Evolutionary conservation across 2,888 invertebrate species (phyloP).

Genomic region (Tetanocera ferruginea): DNA sequence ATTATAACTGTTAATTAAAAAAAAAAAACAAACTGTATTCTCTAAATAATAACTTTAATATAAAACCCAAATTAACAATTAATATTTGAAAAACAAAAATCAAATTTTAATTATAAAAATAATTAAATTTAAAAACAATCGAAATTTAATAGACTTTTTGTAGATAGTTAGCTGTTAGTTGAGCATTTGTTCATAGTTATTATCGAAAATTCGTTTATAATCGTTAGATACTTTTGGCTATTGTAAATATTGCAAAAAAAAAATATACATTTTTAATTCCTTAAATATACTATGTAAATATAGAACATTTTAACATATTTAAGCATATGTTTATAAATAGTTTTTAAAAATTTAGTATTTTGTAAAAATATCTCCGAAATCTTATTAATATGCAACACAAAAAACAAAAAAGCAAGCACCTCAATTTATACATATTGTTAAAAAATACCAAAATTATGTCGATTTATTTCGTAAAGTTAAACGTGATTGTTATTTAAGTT

Average conservation of each 20-base stretch:
- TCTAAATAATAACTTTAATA: slow-evolving; percentile 1
- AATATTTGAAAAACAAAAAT: background rate
- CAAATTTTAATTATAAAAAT: background rate
- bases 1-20: slow-evolving; percentile 26
- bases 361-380: too few relatives aligned
- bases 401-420: too few relatives aligned
- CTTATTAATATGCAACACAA: too few relatives aligned
- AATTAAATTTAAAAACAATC: slow-evolving; percentile 3
- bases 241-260: slow-evolving; percentile 12
- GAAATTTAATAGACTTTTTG: slow-evolving; percentile 38
- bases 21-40: background rate
- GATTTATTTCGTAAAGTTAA: too few relatives aligned
- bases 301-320: background rate
- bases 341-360: too few relatives aligned
- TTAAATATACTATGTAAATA: background rate
- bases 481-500: too few relatives aligned
- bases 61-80: background rate
- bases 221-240: background rate
- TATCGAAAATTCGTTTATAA: background rate
- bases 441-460: too few relatives aligned
- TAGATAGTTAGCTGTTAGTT: slow-evolving; percentile 24
- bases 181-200: background rate
- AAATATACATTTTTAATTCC: background rate
- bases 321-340: background rate
- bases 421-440: too few relatives aligned